Base-by-base conservation (phyloP, 64 coral and sea anemone species). In the Dendrophyllia cribrosa region DNA sequence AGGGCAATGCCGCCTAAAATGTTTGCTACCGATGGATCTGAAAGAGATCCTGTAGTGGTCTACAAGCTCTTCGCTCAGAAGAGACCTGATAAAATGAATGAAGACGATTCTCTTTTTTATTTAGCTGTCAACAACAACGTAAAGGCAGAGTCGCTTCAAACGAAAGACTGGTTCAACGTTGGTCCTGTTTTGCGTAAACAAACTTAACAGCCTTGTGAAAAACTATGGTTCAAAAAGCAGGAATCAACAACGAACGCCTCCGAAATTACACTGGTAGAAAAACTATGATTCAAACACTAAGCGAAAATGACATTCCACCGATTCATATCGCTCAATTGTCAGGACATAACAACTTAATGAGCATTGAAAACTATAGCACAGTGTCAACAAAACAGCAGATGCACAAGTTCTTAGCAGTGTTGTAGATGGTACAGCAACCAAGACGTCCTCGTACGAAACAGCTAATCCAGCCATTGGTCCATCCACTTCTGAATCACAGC, bases 241-340 rank as follows among this genome's bases (percentile, higher is more conserved):
- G n/a, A n/a, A n/a, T n/a, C n/a, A n/a, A n/a, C n/a, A n/a, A n/a
- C n/a, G 14, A 62, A 26, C 49, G 53, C 9, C 53, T 95, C 3
- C 60, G 59, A 74, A 95, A 91, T 62, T 88, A 95, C 82, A 95
- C 82, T 60, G 94, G 59, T 11, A 79, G 94, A 66, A 95, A 95
- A 43, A 77, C 49, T 59, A 95, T 91, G 82, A 63, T 91, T 3
- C 94, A 95, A 72, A 91, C 62, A 13, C 56, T 91, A 26, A 91
- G n/a, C n/a, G n/a, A n/a, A n/a, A n/a, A n/a, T n/a, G n/a, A n/a
- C n/a, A n/a, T n/a, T n/a, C n/a, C n/a, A 25, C 88, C 82, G 10
- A 87, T 70, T 59, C 93, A 95, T 23, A 95, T 95, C 21, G 66
- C 66, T 25, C 94, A 95, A 20, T 12, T 95, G n/a, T 91, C 73